Base-by-base conservation (phyloP, 2,888 invertebrate genomes). In the Apamea sordens region DNA sequence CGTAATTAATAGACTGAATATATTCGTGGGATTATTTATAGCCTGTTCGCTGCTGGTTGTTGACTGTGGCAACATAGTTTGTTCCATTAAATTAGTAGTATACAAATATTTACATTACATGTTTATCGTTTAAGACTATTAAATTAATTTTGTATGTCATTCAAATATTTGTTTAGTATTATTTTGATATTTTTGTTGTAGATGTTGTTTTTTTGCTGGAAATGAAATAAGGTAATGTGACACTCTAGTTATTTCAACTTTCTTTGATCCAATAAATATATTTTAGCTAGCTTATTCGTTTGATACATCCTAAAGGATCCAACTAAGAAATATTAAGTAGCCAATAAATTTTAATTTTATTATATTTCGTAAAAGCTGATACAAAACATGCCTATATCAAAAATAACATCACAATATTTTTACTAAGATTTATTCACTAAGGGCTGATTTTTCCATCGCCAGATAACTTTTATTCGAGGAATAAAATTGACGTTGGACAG, bases 1-100 rank as follows among this genome's bases (percentile, higher is more conserved):
- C 79, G 89, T 91, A 93, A 94, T 94, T 94, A 93, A 93, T 94
- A 92, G 90, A 82, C 84, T 83, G 82, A 86, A 91, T 90, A 89
- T 88, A 89, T 89, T 82, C 78, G 59, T 80, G 36, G 13, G 63
- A 77, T 87, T 89, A 89, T 91, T 89, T 84, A 86, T 87, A 89
- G 77, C 67, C 8, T 73, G 47, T 77, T 73, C 67, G 61, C 21
- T 86, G 71, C 78, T 78, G 71, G 67, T 79, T 41, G 78, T 76
- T 76, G 67, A 76, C 53, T 75, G 76, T 76, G 56, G 77, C 71
- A 63, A 83, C 73, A 80, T 77, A 80, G 59, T 83, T 76, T 70
- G 47, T 79, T 72, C 53, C n/a, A 72, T 65, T 64, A 76, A 73
- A 80, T 85, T 77, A 76, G 69, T 79, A 74, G 41, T 10, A 53